Evolutionary conservation across 2,113 vertebrate genomes (phyloP).

Genomic region (Raja brachyura): DNA sequence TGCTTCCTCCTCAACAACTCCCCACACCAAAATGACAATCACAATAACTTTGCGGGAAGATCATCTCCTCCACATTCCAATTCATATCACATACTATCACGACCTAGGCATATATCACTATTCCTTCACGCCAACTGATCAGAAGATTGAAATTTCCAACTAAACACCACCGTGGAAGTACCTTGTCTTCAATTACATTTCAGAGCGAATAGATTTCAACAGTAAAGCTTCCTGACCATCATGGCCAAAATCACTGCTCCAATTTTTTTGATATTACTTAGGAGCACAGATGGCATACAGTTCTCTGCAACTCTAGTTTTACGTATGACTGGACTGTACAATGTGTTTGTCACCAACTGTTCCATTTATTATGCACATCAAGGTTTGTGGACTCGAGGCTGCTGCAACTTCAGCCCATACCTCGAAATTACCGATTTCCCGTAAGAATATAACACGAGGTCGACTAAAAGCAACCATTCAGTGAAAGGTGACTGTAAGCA

Average conservation of each 20-base stretch:
- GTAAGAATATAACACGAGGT: neutral
- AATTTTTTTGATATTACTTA: no score
- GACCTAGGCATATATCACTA: neutral
- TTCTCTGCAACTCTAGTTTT: neutral
- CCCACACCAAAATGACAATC: neutral
- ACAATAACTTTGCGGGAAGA: neutral
- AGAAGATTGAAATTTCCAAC: neutral
- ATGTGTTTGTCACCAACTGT: neutral
- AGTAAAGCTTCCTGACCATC: no score
- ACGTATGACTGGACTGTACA: neutral
- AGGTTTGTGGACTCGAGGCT: neutral
- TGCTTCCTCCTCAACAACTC: neutral
- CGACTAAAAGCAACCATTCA: neutral
- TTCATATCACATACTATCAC: neutral
- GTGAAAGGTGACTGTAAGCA: neutral
- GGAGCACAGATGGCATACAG: neutral
- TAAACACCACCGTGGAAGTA: no score
- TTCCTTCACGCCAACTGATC: neutral
- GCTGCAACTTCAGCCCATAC: neutral
- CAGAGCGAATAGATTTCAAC: neutral
- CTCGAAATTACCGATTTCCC: neutral
- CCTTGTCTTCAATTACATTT: neutral
- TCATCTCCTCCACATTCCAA: neutral
- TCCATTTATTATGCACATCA: neutral
- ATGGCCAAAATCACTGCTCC: no score